Evolutionary conservation across 2,797 vertebrate genomes (phyloP).

Genomic region (Clarias fuscus): DNA sequence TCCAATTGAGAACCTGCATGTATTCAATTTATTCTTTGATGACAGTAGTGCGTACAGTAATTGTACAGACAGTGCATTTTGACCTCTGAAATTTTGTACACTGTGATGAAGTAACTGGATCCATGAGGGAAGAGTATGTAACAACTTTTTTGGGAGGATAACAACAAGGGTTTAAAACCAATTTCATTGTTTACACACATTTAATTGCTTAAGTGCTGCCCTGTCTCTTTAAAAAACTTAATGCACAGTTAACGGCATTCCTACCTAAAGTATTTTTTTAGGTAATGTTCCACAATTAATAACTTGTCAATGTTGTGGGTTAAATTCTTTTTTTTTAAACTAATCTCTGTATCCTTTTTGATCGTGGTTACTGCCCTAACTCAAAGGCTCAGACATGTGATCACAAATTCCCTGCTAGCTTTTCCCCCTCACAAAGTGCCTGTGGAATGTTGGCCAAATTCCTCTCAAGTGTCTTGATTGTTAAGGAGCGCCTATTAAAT

Average conservation of each 20-base stretch:
- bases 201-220: not conserved
- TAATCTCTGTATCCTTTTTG: not conserved
- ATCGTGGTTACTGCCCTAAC: not conserved
- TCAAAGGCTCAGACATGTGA: slow-evolving; percentile 36
- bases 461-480: slow-evolving; percentile 5
- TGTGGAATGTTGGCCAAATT: slow-evolving; percentile 42
- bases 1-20: not conserved
- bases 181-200: not conserved
- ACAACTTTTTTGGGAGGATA: not conserved
- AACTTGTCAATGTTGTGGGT: not conserved
- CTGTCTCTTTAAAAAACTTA: not conserved
- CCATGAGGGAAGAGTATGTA: not conserved
- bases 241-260: not conserved
- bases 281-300: not conserved
- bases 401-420: slow-evolving; percentile 18
- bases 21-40: not conserved
- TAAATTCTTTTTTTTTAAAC: not conserved
- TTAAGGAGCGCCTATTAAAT: slow-evolving; percentile 9
- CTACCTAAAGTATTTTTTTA: slow-evolving; percentile 6
- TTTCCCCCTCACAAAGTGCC: not conserved
- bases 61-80: not conserved
- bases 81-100: not conserved
- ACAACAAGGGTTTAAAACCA: not conserved
- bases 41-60: not conserved
- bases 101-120: not conserved